Evolutionary conservation across 2,113 vertebrate genomes (phyloP), one percentile per base, ranked within the genome.

Genomic region (Dendrocopos noguchii): DNA sequence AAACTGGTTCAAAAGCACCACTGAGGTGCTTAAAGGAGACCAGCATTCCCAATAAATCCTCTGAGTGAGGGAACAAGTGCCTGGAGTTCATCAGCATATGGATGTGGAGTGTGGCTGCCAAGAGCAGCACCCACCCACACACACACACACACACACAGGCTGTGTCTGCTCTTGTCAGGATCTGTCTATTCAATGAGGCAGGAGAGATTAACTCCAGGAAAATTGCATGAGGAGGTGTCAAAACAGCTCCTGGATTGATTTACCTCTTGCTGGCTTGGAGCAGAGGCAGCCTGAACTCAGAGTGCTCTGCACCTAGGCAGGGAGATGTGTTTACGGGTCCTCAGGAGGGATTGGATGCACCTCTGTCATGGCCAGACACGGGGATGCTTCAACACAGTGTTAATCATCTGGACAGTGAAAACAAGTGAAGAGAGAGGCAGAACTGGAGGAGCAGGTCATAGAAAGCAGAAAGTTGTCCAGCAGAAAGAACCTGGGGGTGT

Each of bases 181-280:
- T 87, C 85, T 42, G 68, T 91, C 95, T 95, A 11, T 70, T 93
- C 82, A 83, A 87, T 94, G 76, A 91, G 65, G 85, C 64, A 94
- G 80, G 33, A 88, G 91, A 90, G 87, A 90, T 85, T 94, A 90
- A 94, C 64, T 90, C 60, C 82, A 93, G 90, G 82, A 91, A 95
- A 93, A 90, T 93, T 92, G 89, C 82, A 56, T 47, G 64, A 77
- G 75, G 46, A 91, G 68, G 52, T 87, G 85, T 93, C 90, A 92
- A 94, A 95, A 93, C 82, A 85, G 75, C 47, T 95, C 85, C 1
- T 12, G 52, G 85, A 94, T 77, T 93, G 91, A 90, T 95, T 96
- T 95, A 94, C 82, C 31, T 91, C 85, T 87, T 90, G 81, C 80
- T 90, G 88, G 77, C 82, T 95, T 87, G 64, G 52, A 85, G 52